Base-by-base conservation (phyloP, 2,113 vertebrate species). In the Talpa occidentalis region DNA sequence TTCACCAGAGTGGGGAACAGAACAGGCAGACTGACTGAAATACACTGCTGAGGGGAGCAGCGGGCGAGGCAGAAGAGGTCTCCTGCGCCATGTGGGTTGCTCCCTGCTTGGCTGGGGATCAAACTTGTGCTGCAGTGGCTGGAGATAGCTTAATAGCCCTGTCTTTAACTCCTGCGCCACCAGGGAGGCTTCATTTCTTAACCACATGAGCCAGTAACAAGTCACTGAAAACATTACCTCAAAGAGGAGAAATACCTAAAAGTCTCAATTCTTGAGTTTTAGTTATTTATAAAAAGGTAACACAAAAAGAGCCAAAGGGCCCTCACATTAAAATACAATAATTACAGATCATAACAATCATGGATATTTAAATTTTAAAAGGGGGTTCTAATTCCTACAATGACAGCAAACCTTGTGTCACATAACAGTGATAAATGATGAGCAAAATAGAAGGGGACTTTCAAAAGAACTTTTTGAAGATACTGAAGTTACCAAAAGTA, bases 241-340 rank as follows among this genome's bases (percentile, higher is more conserved):
- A 56, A 56, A 66, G 52, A 44, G 22, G 26, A 44, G 56, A 60
- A 17, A 44, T 2, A n/a, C 3, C 19, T 83, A 44, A 54, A 86
- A 69, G 16, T 49, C 69, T 56, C 28, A 16, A 7, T 40, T 66
- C 54, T 40, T 70, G 49, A 77, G 19, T n/a, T 24, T 66, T 69
- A 40, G 28, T 89, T 49, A 64, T 59, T 82, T 59, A 76, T 86
- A 60, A 47, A 72, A 88, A 87, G 28, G 7, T 56, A 81, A 88
- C 37, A 91, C 8, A 69, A 1, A 22, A 66, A 26, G 35, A 82
- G 24, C 30, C 42, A 87, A 78, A 44, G 60, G 77, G 95, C 52
- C 26, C 22, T 67, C 94, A 76, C 10, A 9, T 92, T 94, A 94
- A 59, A 78, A 67, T 66, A 73, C 28, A 87, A 37, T 28, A 35